Conservation (phyloP, 2,888 invertebrate species). For the Lasioglossum leucozonium region DNA sequence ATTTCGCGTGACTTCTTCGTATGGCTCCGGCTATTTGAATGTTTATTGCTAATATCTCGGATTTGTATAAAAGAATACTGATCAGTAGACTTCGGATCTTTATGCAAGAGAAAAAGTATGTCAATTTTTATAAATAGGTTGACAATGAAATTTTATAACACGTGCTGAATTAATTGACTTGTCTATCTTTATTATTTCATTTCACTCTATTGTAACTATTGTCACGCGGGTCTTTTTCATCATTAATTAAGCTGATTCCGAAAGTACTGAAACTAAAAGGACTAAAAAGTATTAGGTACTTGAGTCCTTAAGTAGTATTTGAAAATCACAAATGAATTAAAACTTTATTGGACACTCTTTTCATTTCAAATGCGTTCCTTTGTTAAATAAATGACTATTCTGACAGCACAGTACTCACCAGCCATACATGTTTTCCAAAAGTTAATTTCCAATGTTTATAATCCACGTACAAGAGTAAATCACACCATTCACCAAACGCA, state of each 20-base stretch:
- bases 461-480: slow-evolving; percentile 46
- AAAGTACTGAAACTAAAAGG: no score
- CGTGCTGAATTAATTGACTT: no score
- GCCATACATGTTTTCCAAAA: slow-evolving; percentile 66
- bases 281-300: no score
- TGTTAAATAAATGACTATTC: neutral
- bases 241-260: neutral
- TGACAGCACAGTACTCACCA: slow-evolving; percentile 53
- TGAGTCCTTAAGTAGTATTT: no score
- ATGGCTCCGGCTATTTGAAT: neutral
- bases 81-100: neutral
- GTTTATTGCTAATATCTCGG: neutral
- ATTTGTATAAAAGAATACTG: neutral
- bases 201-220: no score
- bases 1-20: slow-evolving; percentile 1
- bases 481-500: slow-evolving; percentile 32
- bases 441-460: slow-evolving; percentile 30
- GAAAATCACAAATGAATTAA: neutral
- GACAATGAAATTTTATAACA: neutral
- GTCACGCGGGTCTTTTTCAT: no score
- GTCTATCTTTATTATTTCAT: no score
- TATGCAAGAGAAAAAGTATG: neutral
- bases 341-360: neutral
- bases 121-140: neutral
- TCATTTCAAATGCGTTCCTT: neutral